A percentile compares a stretch with the other conserved stretches of the same genome.
Evolutionary conservation across 2,797 vertebrate genomes (phyloP).

Genomic region (Poecilia wingei): DNA sequence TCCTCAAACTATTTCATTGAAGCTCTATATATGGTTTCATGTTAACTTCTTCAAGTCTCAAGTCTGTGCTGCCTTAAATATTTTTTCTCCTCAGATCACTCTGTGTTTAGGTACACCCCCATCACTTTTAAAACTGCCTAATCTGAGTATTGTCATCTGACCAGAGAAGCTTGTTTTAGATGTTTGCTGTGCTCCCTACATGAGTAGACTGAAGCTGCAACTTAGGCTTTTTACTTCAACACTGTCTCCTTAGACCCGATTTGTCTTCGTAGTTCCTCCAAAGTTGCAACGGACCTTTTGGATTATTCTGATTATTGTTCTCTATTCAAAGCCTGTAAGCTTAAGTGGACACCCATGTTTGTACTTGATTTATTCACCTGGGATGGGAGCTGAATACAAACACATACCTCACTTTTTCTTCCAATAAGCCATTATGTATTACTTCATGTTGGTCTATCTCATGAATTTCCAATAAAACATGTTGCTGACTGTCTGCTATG

Average conservation of each 20-base stretch:
- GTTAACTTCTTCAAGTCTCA: not conserved
- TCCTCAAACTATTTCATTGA: not conserved
- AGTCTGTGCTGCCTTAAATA: not conserved
- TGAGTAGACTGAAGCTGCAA: not conserved
- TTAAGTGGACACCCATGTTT: not conserved
- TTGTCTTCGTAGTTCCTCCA: not conserved
- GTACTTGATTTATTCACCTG: not conserved
- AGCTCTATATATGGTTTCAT: not conserved
- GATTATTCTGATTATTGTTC: not conserved
- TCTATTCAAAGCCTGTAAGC: not conserved
- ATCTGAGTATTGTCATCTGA: not conserved
- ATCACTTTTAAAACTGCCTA: not conserved
- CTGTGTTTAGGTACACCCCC: not conserved
- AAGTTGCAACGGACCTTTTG: not conserved
- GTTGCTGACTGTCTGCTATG: not conserved
- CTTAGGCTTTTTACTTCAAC: not conserved
- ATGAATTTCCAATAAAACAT: not conserved
- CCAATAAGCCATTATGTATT: not conserved
- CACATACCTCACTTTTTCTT: not conserved
- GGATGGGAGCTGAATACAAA: not conserved
- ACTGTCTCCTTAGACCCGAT: not conserved
- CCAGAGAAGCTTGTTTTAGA: not conserved
- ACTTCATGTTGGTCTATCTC: not conserved
- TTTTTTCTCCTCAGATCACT: not conserved
- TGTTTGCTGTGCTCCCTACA: not conserved